Base-by-base conservation (phyloP, 2,888 invertebrate genomes). In the Leptinotarsa rubiginosa region DNA sequence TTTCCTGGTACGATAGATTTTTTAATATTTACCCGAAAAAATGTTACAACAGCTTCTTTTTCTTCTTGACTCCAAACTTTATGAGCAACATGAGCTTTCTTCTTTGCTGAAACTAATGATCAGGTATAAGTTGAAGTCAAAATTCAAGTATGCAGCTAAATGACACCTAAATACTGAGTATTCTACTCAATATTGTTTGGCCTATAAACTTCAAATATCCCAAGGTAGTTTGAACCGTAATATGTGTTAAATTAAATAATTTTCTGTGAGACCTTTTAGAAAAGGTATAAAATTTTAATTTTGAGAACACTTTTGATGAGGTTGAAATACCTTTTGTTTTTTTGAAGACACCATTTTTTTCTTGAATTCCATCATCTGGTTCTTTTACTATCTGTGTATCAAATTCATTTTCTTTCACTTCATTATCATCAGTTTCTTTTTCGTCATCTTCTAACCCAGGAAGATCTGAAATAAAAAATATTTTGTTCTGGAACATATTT, bases 21-120 rank as follows among this genome's bases (percentile, higher is more conserved):
- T 47, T 72, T 72, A 41, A 68, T 62, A 50, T 72, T 67, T 0
- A 52, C 4, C 49, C 20, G 62, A 47, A 72, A 68, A 72, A 67
- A 72, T 20, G 47, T 16, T 47, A 66, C 13, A 20, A 72, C 72
- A 22, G 64, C 72, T 62, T 49, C 56, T 47, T 62, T 50, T 50
- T 72, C 68, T 47, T 54, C 41, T 47, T 50, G 22, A n/a, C 47
- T 47, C 56, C 66, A 47, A 31, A 22, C 18, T 41, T 13, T 50
- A 50, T 50, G 50, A 50, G 50, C 16, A n/a, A n/a, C 50, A 15
- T 15, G 3, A 50, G 50, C 15, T 49, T 49, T 50, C 16, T 50
- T 50, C 50, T 50, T 50, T 50, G 16, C 50, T 50, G 50, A 50
- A 50, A 50, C 50, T 50, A 4, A 50, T 50, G n/a, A n/a, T 50